Conservation (phyloP, 2,113 vertebrate genomes). For the Phaethornis superciliosus region DNA sequence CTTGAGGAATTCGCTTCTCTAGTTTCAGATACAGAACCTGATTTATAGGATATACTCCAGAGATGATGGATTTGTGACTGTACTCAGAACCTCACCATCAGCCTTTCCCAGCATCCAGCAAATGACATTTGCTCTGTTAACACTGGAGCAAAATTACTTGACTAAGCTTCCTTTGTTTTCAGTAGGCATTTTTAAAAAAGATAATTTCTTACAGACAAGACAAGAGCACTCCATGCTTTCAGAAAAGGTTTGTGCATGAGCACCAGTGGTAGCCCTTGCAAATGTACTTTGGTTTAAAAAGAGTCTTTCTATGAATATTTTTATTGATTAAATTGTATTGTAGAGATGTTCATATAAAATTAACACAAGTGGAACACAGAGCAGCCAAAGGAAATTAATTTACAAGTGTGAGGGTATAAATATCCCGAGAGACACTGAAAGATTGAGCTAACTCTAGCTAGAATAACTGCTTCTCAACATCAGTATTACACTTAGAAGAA, state of each 20-base stretch:
- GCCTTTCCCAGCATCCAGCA: background rate
- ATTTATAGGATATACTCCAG: background rate
- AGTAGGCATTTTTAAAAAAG: background rate
- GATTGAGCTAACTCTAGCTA: background rate
- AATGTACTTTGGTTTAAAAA: background rate
- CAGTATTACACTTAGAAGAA: background rate
- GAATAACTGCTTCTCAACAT: background rate
- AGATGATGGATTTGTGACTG: background rate
- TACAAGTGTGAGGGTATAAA: background rate
- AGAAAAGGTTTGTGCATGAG: background rate
- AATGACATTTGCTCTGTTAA: background rate
- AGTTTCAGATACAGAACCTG: background rate
- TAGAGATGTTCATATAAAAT: slow-evolving; percentile 1
- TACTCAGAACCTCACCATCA: background rate
- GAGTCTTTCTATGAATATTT: background rate
- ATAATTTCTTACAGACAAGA: background rate
- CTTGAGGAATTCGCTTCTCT: background rate
- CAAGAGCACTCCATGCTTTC: background rate
- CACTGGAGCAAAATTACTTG: background rate
- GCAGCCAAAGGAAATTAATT: slow-evolving; percentile 49
- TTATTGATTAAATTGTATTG: background rate
- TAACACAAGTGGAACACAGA: slow-evolving; percentile 20
- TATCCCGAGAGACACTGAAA: background rate
- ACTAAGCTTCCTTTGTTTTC: background rate
- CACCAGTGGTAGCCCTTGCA: background rate